Evolutionary conservation across 2,113 vertebrate species (phyloP).

Genomic region (Gallinago undulata): DNA sequence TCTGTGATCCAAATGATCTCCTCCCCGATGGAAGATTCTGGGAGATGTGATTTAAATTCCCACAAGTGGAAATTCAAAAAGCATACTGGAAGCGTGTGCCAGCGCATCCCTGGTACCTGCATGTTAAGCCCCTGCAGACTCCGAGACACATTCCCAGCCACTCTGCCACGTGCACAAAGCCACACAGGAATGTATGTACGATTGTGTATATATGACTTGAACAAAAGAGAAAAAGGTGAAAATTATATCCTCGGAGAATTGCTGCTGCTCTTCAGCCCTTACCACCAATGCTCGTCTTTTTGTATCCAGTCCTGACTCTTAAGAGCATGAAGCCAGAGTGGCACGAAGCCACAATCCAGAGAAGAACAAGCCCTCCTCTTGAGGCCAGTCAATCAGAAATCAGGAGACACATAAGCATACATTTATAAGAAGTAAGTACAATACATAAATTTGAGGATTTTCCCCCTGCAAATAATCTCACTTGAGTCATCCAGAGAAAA

Average conservation of each 20-base stretch:
- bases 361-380: background rate
- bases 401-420: background rate
- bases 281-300: background rate
- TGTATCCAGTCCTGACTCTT: background rate
- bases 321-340: background rate
- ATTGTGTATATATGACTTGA: background rate
- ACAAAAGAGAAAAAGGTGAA: background rate
- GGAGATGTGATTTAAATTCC: background rate
- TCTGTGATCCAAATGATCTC: background rate
- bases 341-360: background rate
- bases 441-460: background rate
- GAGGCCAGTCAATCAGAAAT: background rate
- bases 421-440: background rate
- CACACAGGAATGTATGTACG: background rate
- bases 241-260: background rate
- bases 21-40: background rate
- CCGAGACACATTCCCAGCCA: background rate
- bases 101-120: rapidly evolving
- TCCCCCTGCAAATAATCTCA: background rate
- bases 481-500: background rate
- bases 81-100: background rate
- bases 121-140: background rate
- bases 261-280: background rate
- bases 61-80: rapidly evolving
- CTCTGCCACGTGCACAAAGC: background rate